Evolutionary conservation across 2,797 vertebrate genomes (phyloP).

Genomic region (Hemitrygon akajei): DNA sequence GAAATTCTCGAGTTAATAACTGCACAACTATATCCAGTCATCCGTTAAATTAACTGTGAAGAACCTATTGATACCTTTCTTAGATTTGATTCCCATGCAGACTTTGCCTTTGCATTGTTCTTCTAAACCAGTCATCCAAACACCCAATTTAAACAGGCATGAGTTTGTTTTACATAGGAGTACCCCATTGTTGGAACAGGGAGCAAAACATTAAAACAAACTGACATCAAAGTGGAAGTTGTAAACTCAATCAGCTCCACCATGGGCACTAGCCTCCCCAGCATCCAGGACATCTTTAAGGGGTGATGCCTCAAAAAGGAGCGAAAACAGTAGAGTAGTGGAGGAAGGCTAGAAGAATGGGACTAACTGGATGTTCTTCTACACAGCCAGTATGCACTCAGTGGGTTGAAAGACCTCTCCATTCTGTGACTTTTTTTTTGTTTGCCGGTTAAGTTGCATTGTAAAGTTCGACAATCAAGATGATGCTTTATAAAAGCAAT

Average conservation of each 20-base stretch:
- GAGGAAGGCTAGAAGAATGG: too few species aligned
- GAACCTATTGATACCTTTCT: not conserved
- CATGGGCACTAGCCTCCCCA: too few species aligned
- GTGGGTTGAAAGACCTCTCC: too few species aligned
- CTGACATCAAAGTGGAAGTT: not conserved
- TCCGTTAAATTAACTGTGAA: not conserved
- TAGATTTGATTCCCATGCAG: not conserved
- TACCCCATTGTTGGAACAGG: not conserved
- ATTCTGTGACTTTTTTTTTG: not conserved
- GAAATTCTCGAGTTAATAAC: not conserved
- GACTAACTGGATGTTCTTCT: too few species aligned
- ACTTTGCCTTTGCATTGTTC: too few species aligned
- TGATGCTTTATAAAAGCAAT: not conserved
- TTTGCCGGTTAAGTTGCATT: not conserved
- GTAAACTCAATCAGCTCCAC: too few species aligned
- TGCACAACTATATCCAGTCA: not conserved
- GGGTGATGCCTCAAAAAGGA: too few species aligned
- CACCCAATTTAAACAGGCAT: not conserved
- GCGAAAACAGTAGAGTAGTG: too few species aligned
- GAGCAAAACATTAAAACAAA: not conserved
- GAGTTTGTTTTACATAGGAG: not conserved
- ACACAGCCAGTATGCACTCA: too few species aligned
- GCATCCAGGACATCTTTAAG: too few species aligned
- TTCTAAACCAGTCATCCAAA: not conserved
- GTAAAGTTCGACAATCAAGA: not conserved